These are phyloP conservation scores for Pangasius sanitwongsei DNA, from an alignment of 2,797 vertebrate genomes.

Conservation along the genomic window DNA sequence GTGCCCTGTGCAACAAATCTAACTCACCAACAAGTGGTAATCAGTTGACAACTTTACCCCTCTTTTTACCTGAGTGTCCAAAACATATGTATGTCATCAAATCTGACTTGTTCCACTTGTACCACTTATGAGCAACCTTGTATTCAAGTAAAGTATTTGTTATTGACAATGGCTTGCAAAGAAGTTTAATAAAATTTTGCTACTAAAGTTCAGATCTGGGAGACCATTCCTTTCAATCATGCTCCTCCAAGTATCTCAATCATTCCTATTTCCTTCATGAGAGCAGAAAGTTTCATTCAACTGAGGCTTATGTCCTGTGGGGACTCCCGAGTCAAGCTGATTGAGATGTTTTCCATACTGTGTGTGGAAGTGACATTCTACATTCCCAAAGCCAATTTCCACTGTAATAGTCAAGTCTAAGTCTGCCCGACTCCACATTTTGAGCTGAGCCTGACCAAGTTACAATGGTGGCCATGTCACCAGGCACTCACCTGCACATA, in stretches of 20 bases:
- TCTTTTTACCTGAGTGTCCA: neutral
- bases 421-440: neutral
- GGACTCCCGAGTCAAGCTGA: neutral
- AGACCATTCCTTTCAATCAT: neutral
- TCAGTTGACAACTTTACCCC: neutral
- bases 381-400: neutral
- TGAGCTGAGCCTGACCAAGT: neutral
- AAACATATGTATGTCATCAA: neutral
- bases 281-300: neutral
- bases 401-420: neutral
- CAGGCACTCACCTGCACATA: too few species aligned
- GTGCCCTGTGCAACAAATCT: neutral
- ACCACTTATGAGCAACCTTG: neutral
- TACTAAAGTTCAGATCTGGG: neutral
- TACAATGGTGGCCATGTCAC: too few species aligned
- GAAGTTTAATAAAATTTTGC: neutral
- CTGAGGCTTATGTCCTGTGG: neutral
- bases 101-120: neutral
- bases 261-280: neutral
- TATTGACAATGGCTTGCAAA: neutral
- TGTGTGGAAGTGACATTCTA: neutral
- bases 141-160: neutral
- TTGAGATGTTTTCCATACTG: neutral
- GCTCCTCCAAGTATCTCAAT: neutral
- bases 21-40: neutral